A percentile compares a stretch with the other conserved stretches of the same genome.
These are phyloP conservation scores for Serripes groenlandicus DNA, from an alignment of 2,888 invertebrate species.

Conservation along the genomic window DNA sequence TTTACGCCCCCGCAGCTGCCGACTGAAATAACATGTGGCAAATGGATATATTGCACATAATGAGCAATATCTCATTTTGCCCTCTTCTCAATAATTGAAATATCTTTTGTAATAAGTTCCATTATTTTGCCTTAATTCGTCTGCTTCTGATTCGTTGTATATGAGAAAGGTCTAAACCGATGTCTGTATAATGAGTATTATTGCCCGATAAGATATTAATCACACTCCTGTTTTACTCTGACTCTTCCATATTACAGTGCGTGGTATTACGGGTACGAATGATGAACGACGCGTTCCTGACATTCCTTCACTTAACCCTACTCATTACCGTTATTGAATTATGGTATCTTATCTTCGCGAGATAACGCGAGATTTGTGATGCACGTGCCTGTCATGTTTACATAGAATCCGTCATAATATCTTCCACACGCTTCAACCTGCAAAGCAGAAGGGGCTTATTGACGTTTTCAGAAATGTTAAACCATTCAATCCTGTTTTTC, in stretches of 20 bases:
- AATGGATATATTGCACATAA: too few species aligned
- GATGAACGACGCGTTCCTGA: background rate
- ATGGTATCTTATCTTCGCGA: conserved; percentile 6
- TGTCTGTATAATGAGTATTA: background rate
- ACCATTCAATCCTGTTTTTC: too few species aligned
- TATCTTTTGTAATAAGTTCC: background rate
- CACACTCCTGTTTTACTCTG: background rate
- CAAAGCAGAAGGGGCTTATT: too few species aligned
- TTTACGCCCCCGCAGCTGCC: too few species aligned
- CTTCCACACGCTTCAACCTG: too few species aligned
- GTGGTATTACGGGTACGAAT: background rate
- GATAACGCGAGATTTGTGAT: background rate
- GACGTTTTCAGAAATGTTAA: too few species aligned
- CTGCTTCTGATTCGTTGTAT: background rate
- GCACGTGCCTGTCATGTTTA: conserved; percentile 1
- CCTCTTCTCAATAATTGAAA: too few species aligned
- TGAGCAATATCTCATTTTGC: too few species aligned
- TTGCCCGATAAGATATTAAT: background rate
- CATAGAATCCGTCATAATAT: too few species aligned
- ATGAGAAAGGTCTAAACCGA: too few species aligned
- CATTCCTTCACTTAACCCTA: background rate
- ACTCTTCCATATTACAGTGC: too few species aligned
- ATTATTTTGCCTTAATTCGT: background rate
- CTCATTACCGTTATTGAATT: background rate
- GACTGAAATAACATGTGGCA: too few species aligned